A percentile compares a stretch with the other conserved stretches of the same genome.
Evolutionary conservation across 2,113 vertebrate species (phyloP).

Genomic region (Eurystomus gularis): DNA sequence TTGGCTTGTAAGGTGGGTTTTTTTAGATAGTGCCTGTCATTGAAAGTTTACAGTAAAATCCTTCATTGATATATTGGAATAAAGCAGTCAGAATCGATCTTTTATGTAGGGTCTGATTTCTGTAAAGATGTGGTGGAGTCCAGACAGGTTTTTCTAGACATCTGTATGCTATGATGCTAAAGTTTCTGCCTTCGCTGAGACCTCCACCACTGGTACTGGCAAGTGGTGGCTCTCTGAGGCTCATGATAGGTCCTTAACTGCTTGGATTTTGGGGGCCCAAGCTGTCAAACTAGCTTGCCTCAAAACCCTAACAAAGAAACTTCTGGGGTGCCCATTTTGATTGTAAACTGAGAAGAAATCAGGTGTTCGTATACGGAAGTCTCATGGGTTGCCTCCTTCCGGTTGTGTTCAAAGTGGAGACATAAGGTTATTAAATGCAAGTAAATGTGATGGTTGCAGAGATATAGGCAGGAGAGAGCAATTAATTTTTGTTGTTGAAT

Average conservation of each 20-base stretch:
- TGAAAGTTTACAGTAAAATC: neutral
- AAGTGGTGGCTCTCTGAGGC: neutral
- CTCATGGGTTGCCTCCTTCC: neutral
- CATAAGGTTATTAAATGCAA: neutral
- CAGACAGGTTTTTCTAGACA: neutral
- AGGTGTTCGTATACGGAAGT: neutral
- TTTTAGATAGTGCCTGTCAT: neutral
- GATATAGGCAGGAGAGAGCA: neutral
- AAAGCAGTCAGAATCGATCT: neutral
- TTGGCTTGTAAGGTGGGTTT: neutral
- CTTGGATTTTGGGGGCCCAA: neutral
- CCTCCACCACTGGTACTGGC: neutral
- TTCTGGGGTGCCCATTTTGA: neutral
- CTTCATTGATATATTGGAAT: neutral
- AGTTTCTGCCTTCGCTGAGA: neutral
- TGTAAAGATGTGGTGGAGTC: neutral
- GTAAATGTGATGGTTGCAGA: neutral
- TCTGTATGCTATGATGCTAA: fast-evolving
- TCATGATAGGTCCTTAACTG: neutral
- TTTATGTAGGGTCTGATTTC: neutral
- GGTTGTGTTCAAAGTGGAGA: neutral
- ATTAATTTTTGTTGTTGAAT: neutral
- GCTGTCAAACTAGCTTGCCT: neutral
- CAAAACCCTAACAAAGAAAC: neutral
- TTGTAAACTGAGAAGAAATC: neutral